A percentile compares a stretch with the other conserved stretches of the same genome.
Conservation (phyloP, 2,797 vertebrate genomes). For the Urocyon cinereoargenteus region DNA sequence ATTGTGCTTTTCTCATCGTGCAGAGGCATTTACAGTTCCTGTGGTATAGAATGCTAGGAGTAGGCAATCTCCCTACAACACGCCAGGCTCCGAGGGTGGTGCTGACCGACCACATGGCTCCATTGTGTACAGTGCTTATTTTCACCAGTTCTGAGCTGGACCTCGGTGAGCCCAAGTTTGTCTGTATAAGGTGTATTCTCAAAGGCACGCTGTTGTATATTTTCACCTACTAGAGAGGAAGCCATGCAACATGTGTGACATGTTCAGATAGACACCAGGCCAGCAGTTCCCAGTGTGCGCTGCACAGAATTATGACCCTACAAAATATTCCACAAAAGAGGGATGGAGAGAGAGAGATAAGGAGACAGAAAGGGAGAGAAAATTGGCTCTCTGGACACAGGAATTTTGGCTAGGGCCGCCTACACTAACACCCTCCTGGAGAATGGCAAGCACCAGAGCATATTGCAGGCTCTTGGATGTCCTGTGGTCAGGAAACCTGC, state of each 20-base stretch:
- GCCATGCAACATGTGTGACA: neutral
- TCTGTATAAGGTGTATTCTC: neutral
- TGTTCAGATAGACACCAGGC: neutral
- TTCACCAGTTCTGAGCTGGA: neutral
- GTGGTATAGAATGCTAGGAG: neutral
- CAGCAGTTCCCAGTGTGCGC: neutral
- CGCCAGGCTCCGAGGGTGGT: neutral
- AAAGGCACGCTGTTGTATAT: neutral
- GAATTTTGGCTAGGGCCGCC: neutral
- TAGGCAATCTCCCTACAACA: neutral
- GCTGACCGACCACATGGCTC: neutral
- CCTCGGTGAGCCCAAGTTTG: neutral
- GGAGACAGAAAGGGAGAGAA: neutral
- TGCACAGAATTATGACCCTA: constrained; percentile 23
- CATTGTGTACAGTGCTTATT: neutral
- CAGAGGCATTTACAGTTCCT: neutral
- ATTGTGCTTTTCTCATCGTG: constrained; percentile 11
- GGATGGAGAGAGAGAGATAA: neutral
- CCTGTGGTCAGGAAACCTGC: neutral
- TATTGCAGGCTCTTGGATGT: neutral
- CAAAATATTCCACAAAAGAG: neutral
- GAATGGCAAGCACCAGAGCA: neutral
- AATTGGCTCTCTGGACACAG: neutral
- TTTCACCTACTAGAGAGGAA: constrained; percentile 10
- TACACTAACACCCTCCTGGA: neutral